These are phyloP conservation scores for Patella ulyssiponensis DNA, from an alignment of 2,888 invertebrate species.

Conservation along the genomic window DNA sequence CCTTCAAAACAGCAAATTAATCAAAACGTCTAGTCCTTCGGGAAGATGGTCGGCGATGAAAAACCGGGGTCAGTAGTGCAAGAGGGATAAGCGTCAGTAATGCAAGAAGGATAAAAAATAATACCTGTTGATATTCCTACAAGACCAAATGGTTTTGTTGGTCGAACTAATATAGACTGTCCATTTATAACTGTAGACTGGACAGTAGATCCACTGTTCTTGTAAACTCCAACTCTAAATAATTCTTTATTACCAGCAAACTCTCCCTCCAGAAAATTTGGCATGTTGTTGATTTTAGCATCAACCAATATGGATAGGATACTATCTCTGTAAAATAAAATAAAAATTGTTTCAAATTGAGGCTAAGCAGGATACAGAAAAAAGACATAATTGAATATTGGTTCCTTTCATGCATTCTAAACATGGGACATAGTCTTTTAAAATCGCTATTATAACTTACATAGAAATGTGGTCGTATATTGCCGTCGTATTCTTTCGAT, in stretches of 20 bases:
- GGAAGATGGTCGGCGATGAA: no score
- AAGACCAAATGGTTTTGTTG: conserved; percentile 48
- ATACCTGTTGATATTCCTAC: not conserved
- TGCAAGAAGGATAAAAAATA: not conserved
- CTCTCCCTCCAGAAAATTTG: conserved; percentile 63
- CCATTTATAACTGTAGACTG: conserved; percentile 42
- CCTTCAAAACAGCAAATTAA: no score
- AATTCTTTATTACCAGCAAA: conserved; percentile 30
- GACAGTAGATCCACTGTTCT: conserved; percentile 42
- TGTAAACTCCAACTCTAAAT: conserved; percentile 51
- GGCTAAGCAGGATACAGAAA: no score
- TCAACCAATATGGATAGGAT: conserved; percentile 62
- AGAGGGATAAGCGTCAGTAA: no score
- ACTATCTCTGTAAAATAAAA: conserved; percentile 56
- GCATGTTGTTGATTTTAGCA: conserved; percentile 57
- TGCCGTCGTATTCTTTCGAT: no score
- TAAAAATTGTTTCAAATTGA: not conserved
- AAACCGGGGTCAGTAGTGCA: no score
- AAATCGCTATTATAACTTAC: no score
- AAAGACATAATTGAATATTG: no score
- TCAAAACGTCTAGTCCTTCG: no score
- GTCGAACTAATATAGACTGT: conserved; percentile 48
- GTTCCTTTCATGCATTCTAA: no score
- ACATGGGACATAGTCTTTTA: no score
- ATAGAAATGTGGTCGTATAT: no score